These are phyloP conservation scores for Drosophila cardini DNA, from an alignment of 1,140 invertebrate species.

Conservation along the genomic window DNA sequence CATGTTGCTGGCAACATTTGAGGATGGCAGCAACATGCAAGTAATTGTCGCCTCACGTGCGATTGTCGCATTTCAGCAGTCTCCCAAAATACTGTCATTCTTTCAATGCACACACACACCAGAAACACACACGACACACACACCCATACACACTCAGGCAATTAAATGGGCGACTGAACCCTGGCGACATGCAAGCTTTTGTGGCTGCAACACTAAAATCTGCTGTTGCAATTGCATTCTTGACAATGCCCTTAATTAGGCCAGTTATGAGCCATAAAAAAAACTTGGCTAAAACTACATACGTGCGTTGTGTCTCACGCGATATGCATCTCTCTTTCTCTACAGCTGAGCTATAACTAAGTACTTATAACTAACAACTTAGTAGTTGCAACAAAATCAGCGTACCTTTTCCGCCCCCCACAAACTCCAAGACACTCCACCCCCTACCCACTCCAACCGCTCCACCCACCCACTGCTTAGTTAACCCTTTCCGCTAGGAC, in stretches of 20 bases:
- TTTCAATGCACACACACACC: constrained; percentile 29
- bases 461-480: background rate
- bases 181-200: constrained; percentile 66
- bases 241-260: constrained; percentile 79
- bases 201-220: constrained; percentile 47
- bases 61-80: constrained; percentile 56
- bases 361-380: constrained; percentile 24
- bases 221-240: constrained; percentile 36
- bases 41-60: constrained; percentile 77
- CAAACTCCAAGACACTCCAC: no score
- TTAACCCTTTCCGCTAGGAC: constrained; percentile 17
- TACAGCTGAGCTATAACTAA: constrained; percentile 9
- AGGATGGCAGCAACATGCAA: constrained; percentile 18
- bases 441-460: no score
- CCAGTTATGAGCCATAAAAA: constrained; percentile 79
- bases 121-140: no score
- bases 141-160: constrained; percentile 48
- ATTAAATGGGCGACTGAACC: constrained; percentile 79
- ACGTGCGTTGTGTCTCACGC: constrained; percentile 56
- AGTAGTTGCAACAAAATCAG: constrained; percentile 26
- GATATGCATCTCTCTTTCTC: constrained; percentile 69
- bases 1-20: constrained; percentile 19
- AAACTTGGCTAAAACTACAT: constrained; percentile 25
- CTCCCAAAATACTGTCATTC: constrained; percentile 65
- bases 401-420: background rate